Conservation (phyloP, 2,888 invertebrate species). For the Synergus umbraculus region DNA sequence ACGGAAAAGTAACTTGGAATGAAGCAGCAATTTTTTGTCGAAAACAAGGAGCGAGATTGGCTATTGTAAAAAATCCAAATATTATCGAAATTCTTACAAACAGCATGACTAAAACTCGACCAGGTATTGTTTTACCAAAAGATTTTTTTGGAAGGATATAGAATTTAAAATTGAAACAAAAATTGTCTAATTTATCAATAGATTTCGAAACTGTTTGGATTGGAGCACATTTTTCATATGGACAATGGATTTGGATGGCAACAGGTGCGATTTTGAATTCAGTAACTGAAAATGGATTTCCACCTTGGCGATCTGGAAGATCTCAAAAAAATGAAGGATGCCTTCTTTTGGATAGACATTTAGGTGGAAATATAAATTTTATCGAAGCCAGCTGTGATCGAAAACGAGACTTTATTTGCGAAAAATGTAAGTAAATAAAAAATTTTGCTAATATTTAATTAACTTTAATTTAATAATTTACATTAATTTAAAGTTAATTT, state of each 20-base stretch:
- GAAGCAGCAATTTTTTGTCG: slow-evolving; percentile 79
- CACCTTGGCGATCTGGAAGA: slow-evolving; percentile 61
- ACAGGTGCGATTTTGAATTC: slow-evolving; percentile 77
- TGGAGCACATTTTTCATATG: slow-evolving; percentile 77
- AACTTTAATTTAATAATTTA: too few relatives aligned
- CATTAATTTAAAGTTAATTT: too few relatives aligned
- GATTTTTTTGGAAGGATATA: not conserved
- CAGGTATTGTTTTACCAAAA: slow-evolving; percentile 50
- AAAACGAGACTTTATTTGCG: slow-evolving; percentile 79
- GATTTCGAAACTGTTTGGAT: slow-evolving; percentile 79
- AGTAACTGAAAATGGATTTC: slow-evolving; percentile 65
- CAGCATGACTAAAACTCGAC: slow-evolving; percentile 61
- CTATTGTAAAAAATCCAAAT: slow-evolving; percentile 77
- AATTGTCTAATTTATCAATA: slow-evolving; percentile 10
- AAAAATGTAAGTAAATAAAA: slow-evolving; percentile 64
- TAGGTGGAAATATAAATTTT: slow-evolving; percentile 76
- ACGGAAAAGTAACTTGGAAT: slow-evolving; percentile 78
- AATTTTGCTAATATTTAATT: not conserved
- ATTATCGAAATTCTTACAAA: slow-evolving; percentile 68
- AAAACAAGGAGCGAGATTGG: slow-evolving; percentile 77
- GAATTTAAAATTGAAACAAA: not conserved
- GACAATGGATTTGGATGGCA: slow-evolving; percentile 78
- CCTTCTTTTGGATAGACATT: slow-evolving; percentile 78
- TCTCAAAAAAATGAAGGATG: slow-evolving; percentile 75
- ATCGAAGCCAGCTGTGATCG: slow-evolving; percentile 79